Conservation (phyloP, 2,797 vertebrate genomes). For the Neopelma chrysocephalum region DNA sequence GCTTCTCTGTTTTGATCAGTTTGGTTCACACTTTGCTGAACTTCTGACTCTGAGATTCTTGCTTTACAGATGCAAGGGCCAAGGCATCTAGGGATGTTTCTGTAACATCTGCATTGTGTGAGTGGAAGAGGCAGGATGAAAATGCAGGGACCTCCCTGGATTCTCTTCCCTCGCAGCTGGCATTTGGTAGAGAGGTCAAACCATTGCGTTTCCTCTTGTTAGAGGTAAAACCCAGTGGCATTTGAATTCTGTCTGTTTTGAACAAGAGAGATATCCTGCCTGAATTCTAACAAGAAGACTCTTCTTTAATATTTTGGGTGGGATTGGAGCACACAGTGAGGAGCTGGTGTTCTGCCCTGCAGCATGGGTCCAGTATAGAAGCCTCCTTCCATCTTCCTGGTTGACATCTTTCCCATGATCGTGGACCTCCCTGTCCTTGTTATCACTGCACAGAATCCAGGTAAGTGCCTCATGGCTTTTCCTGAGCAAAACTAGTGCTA, state of each 20-base stretch:
- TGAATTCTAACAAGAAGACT: background rate
- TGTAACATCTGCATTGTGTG: background rate
- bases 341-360: background rate
- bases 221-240: background rate
- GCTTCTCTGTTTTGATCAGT: background rate
- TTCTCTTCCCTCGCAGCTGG: background rate
- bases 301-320: background rate
- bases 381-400: accelerated
- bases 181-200: background rate
- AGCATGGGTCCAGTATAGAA: background rate
- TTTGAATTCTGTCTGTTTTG: background rate
- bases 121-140: background rate
- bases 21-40: background rate
- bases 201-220: background rate
- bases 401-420: accelerated
- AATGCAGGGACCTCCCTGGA: background rate
- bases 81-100: background rate
- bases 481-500: background rate
- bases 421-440: background rate
- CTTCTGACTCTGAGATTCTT: background rate
- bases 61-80: background rate
- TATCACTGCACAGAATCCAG: background rate
- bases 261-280: background rate
- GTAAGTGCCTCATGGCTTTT: background rate
- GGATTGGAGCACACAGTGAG: background rate